These are phyloP conservation scores for Drosophila gunungcola DNA, from an alignment of 1,140 invertebrate genomes.

Conservation along the genomic window DNA sequence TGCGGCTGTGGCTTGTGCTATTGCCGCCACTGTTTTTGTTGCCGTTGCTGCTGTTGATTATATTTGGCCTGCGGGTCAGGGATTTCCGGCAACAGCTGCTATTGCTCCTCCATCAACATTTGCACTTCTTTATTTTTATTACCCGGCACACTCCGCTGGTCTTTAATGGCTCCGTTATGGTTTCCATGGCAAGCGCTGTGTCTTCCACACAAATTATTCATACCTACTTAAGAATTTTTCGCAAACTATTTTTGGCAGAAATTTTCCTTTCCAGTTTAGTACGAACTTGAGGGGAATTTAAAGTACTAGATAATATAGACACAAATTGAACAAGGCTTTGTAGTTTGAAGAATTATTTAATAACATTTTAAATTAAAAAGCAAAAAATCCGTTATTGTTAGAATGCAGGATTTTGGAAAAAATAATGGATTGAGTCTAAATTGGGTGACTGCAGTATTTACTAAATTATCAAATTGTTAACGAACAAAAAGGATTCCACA, in stretches of 20 bases:
- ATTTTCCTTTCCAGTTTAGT: background rate
- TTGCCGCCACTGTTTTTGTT: constrained; percentile 28
- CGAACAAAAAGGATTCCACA: too few relatives aligned
- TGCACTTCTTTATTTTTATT: constrained; percentile 64
- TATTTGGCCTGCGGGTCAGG: constrained; percentile 77
- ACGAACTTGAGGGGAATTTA: background rate
- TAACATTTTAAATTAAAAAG: too few relatives aligned
- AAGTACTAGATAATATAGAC: background rate
- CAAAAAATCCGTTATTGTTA: too few relatives aligned
- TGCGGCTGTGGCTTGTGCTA: constrained; percentile 60
- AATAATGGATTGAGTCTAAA: too few relatives aligned
- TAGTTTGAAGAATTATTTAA: background rate
- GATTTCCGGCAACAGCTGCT: constrained; percentile 67
- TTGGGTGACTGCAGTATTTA: too few relatives aligned
- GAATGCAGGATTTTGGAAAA: too few relatives aligned
- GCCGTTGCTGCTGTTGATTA: constrained; percentile 66
- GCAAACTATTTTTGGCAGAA: constrained; percentile 2
- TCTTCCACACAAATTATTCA: constrained; percentile 38
- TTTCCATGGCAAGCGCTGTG: constrained; percentile 6
- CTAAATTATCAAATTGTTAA: too few relatives aligned
- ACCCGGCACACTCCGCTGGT: constrained; percentile 47
- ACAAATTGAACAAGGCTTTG: background rate
- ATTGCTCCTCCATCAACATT: constrained; percentile 51
- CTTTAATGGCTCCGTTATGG: constrained; percentile 54
- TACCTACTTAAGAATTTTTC: constrained; percentile 6